phyloP scores from a whole-genome alignment of 2,888 invertebrate genomes.

The Hedychridium roseum region DNA sequence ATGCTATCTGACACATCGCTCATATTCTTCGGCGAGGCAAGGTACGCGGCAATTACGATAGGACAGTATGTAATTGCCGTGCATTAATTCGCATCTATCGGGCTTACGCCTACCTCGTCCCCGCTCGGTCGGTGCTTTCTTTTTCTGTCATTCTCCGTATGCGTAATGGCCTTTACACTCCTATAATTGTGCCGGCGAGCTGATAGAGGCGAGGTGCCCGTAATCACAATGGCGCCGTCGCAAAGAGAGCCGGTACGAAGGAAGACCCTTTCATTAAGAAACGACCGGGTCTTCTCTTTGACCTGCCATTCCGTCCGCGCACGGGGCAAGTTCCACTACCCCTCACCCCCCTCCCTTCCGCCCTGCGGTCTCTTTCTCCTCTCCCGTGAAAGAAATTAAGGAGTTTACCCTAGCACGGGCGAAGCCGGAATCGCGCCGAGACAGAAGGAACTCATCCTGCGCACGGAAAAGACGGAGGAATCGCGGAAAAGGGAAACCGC shows the following conservation, averaged over 20 bases:
- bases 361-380: slow-evolving; percentile 12
- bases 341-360: not conserved
- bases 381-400: slow-evolving; percentile 27
- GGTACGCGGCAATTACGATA: slow-evolving; percentile 22
- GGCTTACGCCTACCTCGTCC: not conserved
- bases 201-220: slow-evolving; percentile 32
- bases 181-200: slow-evolving; percentile 37
- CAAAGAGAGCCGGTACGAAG: slow-evolving; percentile 18
- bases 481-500: too few relatives aligned
- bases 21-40: not conserved
- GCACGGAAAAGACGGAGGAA: not conserved
- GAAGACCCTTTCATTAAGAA: slow-evolving; percentile 41
- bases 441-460: not conserved
- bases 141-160: slow-evolving; percentile 13
- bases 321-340: slow-evolving; percentile 19
- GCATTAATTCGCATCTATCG: slow-evolving; percentile 1
- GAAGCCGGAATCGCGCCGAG: not conserved
- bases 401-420: slow-evolving; percentile 14
- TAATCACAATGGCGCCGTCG: slow-evolving; percentile 39
- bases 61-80: slow-evolving; percentile 26
- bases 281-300: slow-evolving; percentile 33
- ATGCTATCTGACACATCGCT: too few relatives aligned
- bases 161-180: slow-evolving; percentile 35
- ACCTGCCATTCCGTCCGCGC: slow-evolving; percentile 21
- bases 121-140: slow-evolving; percentile 11